A percentile compares a stretch with the other conserved stretches of the same genome.
Conservation (phyloP, 1,140 invertebrate species). For the Zaprionus kolodkinae region DNA sequence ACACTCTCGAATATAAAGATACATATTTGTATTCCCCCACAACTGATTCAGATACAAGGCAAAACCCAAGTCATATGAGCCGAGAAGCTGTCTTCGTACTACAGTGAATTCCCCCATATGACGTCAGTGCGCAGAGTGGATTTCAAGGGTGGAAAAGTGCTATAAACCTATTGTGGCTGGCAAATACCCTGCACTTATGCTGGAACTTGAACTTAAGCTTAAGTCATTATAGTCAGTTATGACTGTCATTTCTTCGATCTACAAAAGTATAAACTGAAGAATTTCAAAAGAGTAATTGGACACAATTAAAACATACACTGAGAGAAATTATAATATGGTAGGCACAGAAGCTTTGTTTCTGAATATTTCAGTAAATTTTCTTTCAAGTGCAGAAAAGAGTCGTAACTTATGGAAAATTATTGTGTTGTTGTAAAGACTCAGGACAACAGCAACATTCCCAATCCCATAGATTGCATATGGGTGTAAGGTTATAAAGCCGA, state of each 20-base stretch:
- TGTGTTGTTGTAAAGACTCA: not conserved
- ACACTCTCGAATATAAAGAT: not conserved
- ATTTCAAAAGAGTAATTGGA: not conserved
- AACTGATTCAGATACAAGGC: not conserved
- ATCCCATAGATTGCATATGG: slow-evolving; percentile 5
- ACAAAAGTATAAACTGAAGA: not conserved
- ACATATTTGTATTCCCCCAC: not conserved
- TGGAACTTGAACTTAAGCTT: not conserved
- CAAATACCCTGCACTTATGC: not conserved
- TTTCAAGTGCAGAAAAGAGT: not conserved
- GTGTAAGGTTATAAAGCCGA: slow-evolving; percentile 30
- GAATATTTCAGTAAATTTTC: no score
- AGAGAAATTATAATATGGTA: not conserved
- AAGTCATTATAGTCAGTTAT: not conserved
- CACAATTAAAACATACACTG: not conserved
- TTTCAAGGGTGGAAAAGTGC: not conserved
- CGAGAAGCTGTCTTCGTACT: not conserved
- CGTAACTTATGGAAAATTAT: not conserved
- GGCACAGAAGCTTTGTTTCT: no score
- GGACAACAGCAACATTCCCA: slow-evolving; percentile 17
- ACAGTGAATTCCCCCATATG: not conserved
- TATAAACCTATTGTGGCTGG: not conserved
- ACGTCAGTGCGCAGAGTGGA: not conserved
- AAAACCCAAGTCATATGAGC: not conserved
- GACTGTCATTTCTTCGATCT: not conserved